Evolutionary conservation across 2,113 vertebrate species (phyloP).

Genomic region (Glaucidium brasilianum): DNA sequence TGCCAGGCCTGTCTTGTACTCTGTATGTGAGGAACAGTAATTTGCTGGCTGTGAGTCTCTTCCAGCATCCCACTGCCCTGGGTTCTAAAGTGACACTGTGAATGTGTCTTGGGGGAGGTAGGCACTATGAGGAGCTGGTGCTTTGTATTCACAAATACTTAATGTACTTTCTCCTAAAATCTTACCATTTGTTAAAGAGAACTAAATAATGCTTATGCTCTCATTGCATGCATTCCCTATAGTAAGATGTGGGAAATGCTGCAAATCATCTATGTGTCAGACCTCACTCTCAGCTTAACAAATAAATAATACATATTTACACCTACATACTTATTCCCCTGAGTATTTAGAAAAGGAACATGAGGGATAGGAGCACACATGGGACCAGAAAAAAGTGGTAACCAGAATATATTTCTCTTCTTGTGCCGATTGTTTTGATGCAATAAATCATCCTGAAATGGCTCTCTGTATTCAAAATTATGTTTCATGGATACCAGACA

Average conservation of each 20-base stretch:
- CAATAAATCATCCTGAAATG: constrained; percentile 63
- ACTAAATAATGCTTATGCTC: not conserved
- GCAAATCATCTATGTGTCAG: not conserved
- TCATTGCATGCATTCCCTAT: not conserved
- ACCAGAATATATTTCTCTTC: constrained; percentile 38
- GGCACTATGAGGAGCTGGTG: not conserved
- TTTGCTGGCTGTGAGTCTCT: not conserved
- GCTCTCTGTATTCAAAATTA: constrained; percentile 52
- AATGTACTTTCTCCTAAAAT: not conserved
- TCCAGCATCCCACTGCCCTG: not conserved
- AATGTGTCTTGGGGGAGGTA: not conserved
- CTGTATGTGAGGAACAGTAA: not conserved
- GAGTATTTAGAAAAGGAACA: not conserved
- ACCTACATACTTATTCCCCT: not conserved
- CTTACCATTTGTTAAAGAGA: not conserved
- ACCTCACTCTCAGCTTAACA: not conserved
- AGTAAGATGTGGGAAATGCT: not conserved
- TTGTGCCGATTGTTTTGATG: constrained; percentile 36
- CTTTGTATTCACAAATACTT: not conserved
- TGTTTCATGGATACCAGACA: constrained; percentile 55
- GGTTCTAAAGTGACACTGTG: not conserved
- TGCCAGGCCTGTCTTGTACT: not conserved
- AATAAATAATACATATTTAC: constrained; percentile 41
- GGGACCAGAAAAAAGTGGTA: not conserved
- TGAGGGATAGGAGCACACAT: not conserved